A percentile compares a stretch with the other conserved stretches of the same genome.
These are phyloP conservation scores for Drosophila azteca DNA, from an alignment of 1,140 invertebrate genomes.

Conservation along the genomic window DNA sequence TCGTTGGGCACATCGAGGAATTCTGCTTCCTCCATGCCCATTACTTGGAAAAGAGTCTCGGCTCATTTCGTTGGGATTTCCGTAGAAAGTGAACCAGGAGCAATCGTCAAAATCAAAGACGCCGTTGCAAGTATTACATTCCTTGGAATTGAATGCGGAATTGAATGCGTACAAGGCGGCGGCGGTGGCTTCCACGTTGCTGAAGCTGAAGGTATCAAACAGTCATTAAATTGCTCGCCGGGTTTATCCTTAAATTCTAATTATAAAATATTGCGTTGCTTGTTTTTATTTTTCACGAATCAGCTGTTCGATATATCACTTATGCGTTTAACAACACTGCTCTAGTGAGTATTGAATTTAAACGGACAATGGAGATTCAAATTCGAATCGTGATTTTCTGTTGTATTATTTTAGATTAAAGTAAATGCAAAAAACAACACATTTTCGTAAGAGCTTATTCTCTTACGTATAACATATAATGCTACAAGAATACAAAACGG, in stretches of 20 bases:
- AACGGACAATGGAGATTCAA: conserved; percentile 6
- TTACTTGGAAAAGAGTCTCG: neutral
- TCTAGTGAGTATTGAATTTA: too few relatives aligned
- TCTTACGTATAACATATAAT: too few relatives aligned
- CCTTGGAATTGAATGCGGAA: conserved; percentile 12
- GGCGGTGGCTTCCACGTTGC: neutral
- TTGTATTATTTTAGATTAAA: too few relatives aligned
- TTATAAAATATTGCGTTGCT: conserved; percentile 30
- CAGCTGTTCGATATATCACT: conserved; percentile 28
- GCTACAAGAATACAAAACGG: too few relatives aligned
- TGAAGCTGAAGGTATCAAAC: conserved; percentile 25
- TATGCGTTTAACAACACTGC: conserved; percentile 38
- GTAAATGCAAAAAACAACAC: too few relatives aligned
- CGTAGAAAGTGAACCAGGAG: conserved; percentile 43
- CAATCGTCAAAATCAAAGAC: conserved; percentile 22
- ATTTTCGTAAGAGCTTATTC: too few relatives aligned
- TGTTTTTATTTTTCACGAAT: conserved; percentile 19
- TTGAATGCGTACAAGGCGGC: neutral
- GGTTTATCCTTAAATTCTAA: conserved; percentile 16
- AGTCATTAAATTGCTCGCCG: conserved; percentile 6
- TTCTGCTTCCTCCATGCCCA: conserved; percentile 29
- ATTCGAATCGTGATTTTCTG: too few relatives aligned
- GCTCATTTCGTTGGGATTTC: conserved; percentile 38
- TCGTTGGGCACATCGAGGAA: conserved; percentile 43
- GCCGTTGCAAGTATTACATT: conserved; percentile 24